Percentiles rank a stretch among this genome's conserved stretches.
These are phyloP conservation scores for Dendroctonus ponderosae DNA, from an alignment of 1,140 invertebrate genomes.

Conservation along the genomic window DNA sequence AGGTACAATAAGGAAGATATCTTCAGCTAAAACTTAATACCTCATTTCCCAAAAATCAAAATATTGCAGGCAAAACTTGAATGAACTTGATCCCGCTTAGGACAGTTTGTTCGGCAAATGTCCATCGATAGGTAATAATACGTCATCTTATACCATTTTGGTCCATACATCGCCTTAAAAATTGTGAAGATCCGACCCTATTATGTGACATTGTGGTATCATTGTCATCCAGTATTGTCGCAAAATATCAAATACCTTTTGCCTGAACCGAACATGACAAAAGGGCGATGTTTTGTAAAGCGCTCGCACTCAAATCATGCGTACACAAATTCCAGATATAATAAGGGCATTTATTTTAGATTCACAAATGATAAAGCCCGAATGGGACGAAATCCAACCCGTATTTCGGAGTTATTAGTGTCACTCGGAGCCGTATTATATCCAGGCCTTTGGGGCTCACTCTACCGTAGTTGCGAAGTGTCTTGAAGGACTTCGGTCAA, in stretches of 20 bases:
- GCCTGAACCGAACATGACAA: constrained; percentile 33
- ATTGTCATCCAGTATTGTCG: constrained; percentile 44
- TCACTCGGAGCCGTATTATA: constrained; percentile 29
- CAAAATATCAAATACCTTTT: constrained; percentile 44
- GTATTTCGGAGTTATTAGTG: constrained; percentile 40
- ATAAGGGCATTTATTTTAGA: constrained; percentile 36
- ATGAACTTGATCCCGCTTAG: too few species aligned
- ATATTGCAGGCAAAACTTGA: too few species aligned
- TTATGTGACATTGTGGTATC: constrained; percentile 35
- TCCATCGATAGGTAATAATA: too few species aligned
- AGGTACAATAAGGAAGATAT: too few species aligned
- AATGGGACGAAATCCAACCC: constrained; percentile 40
- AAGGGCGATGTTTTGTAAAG: constrained; percentile 9
- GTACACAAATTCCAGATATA: constrained; percentile 36
- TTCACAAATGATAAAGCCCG: constrained; percentile 44
- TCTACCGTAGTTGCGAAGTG: constrained; percentile 27
- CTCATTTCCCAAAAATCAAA: too few species aligned
- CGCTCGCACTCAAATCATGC: constrained; percentile 16
- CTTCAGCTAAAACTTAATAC: too few species aligned
- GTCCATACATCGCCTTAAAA: constrained; percentile 7
- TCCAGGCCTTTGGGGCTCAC: constrained; percentile 10
- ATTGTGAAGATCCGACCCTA: constrained; percentile 13
- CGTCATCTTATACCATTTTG: too few species aligned
- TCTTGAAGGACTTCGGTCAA: constrained; percentile 38
- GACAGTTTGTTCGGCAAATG: too few species aligned